Evolutionary conservation across 2,113 vertebrate species (phyloP).

Genomic region (Amphiprion percula): DNA sequence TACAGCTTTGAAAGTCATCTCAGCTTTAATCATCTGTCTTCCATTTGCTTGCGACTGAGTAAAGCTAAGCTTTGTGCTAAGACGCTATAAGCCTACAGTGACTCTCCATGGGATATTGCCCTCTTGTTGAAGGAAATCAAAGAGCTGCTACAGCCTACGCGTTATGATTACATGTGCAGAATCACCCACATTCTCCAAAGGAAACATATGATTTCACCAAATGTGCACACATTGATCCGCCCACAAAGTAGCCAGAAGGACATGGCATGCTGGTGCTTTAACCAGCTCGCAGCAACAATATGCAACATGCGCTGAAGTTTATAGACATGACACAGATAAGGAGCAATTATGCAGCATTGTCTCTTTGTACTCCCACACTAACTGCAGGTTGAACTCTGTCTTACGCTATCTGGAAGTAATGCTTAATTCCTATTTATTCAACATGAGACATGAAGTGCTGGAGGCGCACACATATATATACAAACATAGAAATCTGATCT

Average conservation of each 20-base stretch:
- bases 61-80: conserved; percentile 30
- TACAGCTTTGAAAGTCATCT: conserved; percentile 21
- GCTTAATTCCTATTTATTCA: conserved; percentile 34
- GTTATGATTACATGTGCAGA: conserved; percentile 1
- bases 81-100: background rate
- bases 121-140: conserved; percentile 50
- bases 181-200: conserved; percentile 25
- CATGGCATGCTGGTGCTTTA: background rate
- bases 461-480: background rate
- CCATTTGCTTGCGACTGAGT: background rate
- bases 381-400: conserved; percentile 25
- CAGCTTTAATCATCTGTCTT: conserved; percentile 8
- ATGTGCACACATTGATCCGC: conserved; percentile 29
- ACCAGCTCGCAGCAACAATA: conserved; percentile 17
- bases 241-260: conserved; percentile 28
- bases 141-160: conserved; percentile 42
- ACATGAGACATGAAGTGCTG: conserved; percentile 3
- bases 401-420: conserved; percentile 33
- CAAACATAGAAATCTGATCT: conserved; percentile 8
- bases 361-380: conserved; percentile 19
- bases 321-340: conserved; percentile 21
- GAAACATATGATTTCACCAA: conserved; percentile 43
- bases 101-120: conserved; percentile 29
- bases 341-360: conserved; percentile 24
- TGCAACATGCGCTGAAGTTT: conserved; percentile 11